A percentile compares a stretch with the other conserved stretches of the same genome.
phyloP scores from a whole-genome alignment of 2,888 invertebrate species.

The Mamestra brassicae region DNA sequence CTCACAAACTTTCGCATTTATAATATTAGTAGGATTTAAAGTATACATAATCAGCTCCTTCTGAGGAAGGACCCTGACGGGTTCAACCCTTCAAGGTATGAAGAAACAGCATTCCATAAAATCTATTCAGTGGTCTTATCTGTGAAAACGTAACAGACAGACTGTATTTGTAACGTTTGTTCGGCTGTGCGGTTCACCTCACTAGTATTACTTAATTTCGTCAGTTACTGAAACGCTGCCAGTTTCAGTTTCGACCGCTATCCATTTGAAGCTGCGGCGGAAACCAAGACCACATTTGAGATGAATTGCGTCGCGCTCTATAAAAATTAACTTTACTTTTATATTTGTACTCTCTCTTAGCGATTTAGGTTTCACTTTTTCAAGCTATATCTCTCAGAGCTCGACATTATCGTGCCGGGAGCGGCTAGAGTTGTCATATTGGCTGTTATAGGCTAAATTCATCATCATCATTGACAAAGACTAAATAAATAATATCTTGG shows the following conservation, averaged over 20 bases:
- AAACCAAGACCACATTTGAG: slow-evolving; percentile 25
- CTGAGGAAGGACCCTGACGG: too few species aligned
- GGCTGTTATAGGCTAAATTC: too few species aligned
- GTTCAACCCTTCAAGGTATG: background rate
- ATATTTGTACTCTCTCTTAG: background rate
- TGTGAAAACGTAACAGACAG: background rate
- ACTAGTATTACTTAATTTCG: slow-evolving; percentile 17
- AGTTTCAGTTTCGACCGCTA: slow-evolving; percentile 22
- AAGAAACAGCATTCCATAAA: background rate
- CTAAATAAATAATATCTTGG: too few species aligned
- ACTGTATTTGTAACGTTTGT: background rate
- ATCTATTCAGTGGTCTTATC: background rate
- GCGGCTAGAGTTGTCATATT: background rate
- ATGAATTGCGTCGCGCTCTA: slow-evolving; percentile 13
- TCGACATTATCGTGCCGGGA: background rate
- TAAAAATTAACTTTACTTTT: slow-evolving; percentile 18
- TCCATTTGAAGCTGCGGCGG: background rate
- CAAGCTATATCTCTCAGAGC: background rate
- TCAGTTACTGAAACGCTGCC: slow-evolving; percentile 7
- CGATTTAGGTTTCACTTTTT: slow-evolving; percentile 11
- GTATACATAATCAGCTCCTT: background rate
- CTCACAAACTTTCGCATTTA: too few species aligned
- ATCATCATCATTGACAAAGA: too few species aligned
- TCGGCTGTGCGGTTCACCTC: background rate
- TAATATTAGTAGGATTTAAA: background rate